A percentile compares a stretch with the other conserved stretches of the same genome.
phyloP scores from a whole-genome alignment of 2,113 vertebrate genomes.

The Sminthopsis crassicaudata region DNA sequence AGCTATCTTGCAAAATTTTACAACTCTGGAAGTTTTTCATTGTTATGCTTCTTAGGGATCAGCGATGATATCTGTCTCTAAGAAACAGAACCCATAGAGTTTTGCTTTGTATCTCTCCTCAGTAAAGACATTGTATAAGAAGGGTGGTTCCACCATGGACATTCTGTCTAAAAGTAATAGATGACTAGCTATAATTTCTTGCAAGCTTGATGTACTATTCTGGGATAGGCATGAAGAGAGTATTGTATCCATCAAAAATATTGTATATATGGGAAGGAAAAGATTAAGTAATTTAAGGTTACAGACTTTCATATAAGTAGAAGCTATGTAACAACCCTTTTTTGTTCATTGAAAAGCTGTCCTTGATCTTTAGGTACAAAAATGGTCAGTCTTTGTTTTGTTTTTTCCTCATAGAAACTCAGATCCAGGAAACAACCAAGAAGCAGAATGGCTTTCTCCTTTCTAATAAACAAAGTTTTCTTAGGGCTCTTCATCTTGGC shows the following conservation, averaged over 20 bases:
- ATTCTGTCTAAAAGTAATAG: not conserved
- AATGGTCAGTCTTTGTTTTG: not conserved
- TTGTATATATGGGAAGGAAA: not conserved
- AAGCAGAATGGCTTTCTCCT: constrained; percentile 37
- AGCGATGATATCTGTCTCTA: not conserved
- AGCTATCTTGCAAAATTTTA: not conserved
- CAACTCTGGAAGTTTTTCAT: not conserved
- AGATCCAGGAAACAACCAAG: not conserved
- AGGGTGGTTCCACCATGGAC: too few relatives aligned
- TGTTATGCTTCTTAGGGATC: not conserved
- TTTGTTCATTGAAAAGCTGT: not conserved
- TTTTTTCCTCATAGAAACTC: not conserved
- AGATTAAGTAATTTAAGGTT: not conserved
- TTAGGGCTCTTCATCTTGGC: constrained; percentile 29
- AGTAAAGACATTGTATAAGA: not conserved
- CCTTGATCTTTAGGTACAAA: not conserved
- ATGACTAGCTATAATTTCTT: not conserved
- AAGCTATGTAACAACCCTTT: not conserved
- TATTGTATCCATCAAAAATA: not conserved
- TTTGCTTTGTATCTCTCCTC: not conserved
- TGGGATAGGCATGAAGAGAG: not conserved
- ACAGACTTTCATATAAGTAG: not conserved
- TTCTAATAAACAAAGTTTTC: constrained; percentile 29
- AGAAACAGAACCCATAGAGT: not conserved
- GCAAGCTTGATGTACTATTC: not conserved